These are phyloP conservation scores for Melinaea menophilus DNA, from an alignment of 2,888 invertebrate genomes.

Conservation along the genomic window DNA sequence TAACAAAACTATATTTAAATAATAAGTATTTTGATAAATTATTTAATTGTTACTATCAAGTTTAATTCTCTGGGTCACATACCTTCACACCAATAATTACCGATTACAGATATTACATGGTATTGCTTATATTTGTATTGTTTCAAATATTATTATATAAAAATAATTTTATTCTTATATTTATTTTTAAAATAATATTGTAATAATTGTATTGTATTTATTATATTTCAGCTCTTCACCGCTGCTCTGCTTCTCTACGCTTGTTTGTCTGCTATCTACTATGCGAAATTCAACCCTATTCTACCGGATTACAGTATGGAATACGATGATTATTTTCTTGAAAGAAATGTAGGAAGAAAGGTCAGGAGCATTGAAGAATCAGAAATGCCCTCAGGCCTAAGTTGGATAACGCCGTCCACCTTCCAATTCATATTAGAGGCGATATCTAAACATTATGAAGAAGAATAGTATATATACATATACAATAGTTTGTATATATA, in stretches of 20 bases:
- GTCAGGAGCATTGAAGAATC: conserved; percentile 59
- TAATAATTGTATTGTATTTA: conserved; percentile 22
- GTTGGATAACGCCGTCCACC: conserved; percentile 79
- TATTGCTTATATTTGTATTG: conserved; percentile 9
- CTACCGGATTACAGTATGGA: conserved; percentile 86
- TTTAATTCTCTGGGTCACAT: conserved; percentile 27
- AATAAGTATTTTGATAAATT: background rate
- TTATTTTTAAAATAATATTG: no score
- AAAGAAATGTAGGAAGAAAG: conserved; percentile 79
- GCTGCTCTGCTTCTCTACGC: conserved; percentile 89
- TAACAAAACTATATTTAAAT: no score
- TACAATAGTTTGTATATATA: no score
- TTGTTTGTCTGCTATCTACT: conserved; percentile 90
- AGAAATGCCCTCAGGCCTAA: conserved; percentile 62
- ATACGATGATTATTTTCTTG: conserved; percentile 85
- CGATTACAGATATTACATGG: conserved; percentile 21
- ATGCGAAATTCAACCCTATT: conserved; percentile 91
- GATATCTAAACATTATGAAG: conserved; percentile 59
- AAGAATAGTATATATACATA: conserved; percentile 42
- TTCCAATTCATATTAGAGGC: conserved; percentile 83
- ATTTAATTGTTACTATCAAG: conserved; percentile 21
- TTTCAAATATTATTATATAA: background rate
- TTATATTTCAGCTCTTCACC: conserved; percentile 84
- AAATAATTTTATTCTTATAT: background rate
- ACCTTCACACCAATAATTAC: conserved; percentile 25